phyloP scores from a whole-genome alignment of 2,113 vertebrate genomes.

The Micromys minutus region DNA sequence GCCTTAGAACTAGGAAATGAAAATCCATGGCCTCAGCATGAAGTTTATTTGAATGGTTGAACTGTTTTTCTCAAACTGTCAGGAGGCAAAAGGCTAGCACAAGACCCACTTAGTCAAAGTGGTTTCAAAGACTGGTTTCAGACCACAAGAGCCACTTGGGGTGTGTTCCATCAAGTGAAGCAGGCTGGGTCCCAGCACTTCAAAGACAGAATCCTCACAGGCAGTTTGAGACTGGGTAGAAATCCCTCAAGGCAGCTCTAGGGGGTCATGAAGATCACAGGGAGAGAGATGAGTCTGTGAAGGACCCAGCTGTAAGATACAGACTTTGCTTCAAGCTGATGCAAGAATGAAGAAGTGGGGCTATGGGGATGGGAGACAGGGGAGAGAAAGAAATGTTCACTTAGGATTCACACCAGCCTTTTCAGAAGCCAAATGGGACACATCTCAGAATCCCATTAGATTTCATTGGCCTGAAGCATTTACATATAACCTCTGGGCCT shows the following conservation, averaged over 20 bases:
- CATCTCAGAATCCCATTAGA: not conserved
- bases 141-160: not conserved
- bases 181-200: not conserved
- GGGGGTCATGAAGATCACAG: not conserved
- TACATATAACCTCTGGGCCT: not conserved
- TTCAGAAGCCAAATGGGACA: not conserved
- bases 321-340: not conserved
- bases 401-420: not conserved
- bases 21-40: constrained; percentile 42
- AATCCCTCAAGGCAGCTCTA: not conserved
- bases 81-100: not conserved
- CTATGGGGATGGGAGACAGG: no score
- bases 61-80: not conserved
- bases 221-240: not conserved
- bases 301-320: not conserved
- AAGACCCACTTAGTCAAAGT: not conserved
- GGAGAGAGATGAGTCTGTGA: not conserved
- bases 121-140: constrained; percentile 32
- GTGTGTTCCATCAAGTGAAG: not conserved
- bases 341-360: not conserved
- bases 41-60: constrained; percentile 38
- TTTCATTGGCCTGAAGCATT: not conserved
- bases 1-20: constrained; percentile 63
- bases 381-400: not conserved
- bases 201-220: not conserved